Evolutionary conservation across 1,140 invertebrate species (phyloP).

Genomic region (Brachionus calyciflorus): DNA sequence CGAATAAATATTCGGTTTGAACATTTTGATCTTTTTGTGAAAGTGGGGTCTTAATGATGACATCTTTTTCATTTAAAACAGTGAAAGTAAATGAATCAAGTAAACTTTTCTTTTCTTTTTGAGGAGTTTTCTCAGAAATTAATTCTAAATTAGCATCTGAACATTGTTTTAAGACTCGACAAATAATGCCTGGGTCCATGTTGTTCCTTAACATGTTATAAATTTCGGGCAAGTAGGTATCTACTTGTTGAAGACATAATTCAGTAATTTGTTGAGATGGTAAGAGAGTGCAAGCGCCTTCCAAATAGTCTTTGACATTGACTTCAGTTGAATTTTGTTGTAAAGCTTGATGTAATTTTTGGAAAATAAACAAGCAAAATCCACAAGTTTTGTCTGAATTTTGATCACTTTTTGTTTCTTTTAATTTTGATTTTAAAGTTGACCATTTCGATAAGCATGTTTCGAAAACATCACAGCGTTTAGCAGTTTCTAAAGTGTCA

Average conservation of each 20-base stretch:
- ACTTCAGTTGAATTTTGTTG: slow-evolving; percentile 37
- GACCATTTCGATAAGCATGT: slow-evolving; percentile 18
- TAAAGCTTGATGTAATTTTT: slow-evolving; percentile 4
- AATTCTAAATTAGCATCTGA: neutral
- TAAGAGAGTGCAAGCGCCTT: slow-evolving; percentile 31
- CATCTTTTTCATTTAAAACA: neutral
- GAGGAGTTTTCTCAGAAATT: neutral
- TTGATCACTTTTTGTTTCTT: neutral
- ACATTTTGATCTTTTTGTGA: neutral
- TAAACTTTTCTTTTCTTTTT: neutral
- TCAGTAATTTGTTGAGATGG: neutral
- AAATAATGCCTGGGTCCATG: slow-evolving; percentile 30
- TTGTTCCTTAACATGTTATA: slow-evolving; percentile 37
- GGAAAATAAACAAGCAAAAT: slow-evolving; percentile 28
- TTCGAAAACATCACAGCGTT: slow-evolving; percentile 6
- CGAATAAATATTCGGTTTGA: neutral
- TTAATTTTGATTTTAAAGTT: neutral
- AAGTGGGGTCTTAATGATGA: neutral
- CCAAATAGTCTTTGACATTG: slow-evolving; percentile 28
- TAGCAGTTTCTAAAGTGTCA: slow-evolving; percentile 20
- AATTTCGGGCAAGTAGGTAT: slow-evolving; percentile 20
- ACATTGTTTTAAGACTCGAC: slow-evolving; percentile 32
- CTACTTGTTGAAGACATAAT: neutral
- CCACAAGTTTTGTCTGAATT: slow-evolving; percentile 25
- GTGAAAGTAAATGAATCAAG: slow-evolving; percentile 10